Conservation (phyloP, 2,888 invertebrate species). For the Rhodophaea formosa region DNA sequence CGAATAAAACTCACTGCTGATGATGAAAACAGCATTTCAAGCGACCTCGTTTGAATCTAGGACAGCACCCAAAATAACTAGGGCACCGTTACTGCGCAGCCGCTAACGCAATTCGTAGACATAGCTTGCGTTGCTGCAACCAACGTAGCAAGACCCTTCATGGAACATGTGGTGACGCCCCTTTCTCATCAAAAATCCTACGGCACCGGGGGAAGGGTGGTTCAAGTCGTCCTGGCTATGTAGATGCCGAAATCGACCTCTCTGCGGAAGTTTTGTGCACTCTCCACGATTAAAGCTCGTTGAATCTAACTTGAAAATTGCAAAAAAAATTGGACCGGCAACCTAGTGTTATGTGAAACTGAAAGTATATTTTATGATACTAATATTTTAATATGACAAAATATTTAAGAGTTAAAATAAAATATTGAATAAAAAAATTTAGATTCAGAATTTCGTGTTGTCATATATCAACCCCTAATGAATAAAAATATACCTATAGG, state of each 20-base stretch:
- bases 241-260: constrained; percentile 62
- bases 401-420: no score
- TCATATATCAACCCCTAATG: no score
- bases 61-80: constrained; percentile 77
- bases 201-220: constrained; percentile 31
- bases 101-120: constrained; percentile 64
- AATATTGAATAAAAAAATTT: no score
- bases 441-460: no score
- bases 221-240: constrained; percentile 36
- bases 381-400: no score
- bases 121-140: constrained; percentile 41
- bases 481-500: no score
- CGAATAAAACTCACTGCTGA: constrained; percentile 64
- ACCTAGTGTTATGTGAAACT: not conserved
- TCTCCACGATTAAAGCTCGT: constrained; percentile 29
- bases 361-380: no score
- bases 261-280: constrained; percentile 46
- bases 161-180: constrained; percentile 26
- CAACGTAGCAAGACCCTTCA: constrained; percentile 40
- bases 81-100: constrained; percentile 74
- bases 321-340: constrained; percentile 8
- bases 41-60: constrained; percentile 73
- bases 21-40: constrained; percentile 71
- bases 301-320: constrained; percentile 19
- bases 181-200: not conserved